Evolutionary conservation across 2,113 vertebrate genomes (phyloP), one percentile per base, ranked within the genome.

Genomic region (Engystomops pustulosus): DNA sequence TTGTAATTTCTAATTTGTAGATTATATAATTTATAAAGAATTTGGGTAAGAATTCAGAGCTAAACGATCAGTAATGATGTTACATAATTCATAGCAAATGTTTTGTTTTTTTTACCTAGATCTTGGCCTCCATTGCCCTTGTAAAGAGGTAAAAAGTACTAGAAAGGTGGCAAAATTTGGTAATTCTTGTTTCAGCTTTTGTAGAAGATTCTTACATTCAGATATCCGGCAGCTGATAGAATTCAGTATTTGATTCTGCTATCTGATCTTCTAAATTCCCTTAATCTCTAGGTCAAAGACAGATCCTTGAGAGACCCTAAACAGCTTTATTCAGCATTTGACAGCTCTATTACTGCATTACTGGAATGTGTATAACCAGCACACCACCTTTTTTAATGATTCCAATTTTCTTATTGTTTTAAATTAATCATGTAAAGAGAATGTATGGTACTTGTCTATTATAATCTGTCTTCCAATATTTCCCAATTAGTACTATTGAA

Each of bases 211-310:
- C 44, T 32, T n/a, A 20, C 62, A 34, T 23, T 30, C 25, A 69
- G 45, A 11, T 49, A 53, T 69, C 41, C 23, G 14, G n/a, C 62
- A 69, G 62, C 49, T 80, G 30, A 65, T 69, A 68, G 44, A 80
- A 80, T 80, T 49, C 25, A 49, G 62, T 20, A 25, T 69, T 53
- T 68, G 79, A 69, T 80, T 32, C 79, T 51, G 38, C 62, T 69
- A 80, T 80, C 79, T 80, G 79, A 80, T 80, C 65, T 80, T 69
- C 79, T 45, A 80, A 80, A 80, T 69, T 67, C 79, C 79, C 79
- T 69, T 80, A 80, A 80, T 80, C 79, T 30, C 30, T 10, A 20
- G 79, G 62, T 69, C 79, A 80, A 80, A 80, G 78, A 67, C 58
- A 51, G 25, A 69, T 23, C 60, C 45, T 80, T 47, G 14, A 80